Conservation (phyloP, 2,888 invertebrate genomes). For the Drosophila koepferae region DNA sequence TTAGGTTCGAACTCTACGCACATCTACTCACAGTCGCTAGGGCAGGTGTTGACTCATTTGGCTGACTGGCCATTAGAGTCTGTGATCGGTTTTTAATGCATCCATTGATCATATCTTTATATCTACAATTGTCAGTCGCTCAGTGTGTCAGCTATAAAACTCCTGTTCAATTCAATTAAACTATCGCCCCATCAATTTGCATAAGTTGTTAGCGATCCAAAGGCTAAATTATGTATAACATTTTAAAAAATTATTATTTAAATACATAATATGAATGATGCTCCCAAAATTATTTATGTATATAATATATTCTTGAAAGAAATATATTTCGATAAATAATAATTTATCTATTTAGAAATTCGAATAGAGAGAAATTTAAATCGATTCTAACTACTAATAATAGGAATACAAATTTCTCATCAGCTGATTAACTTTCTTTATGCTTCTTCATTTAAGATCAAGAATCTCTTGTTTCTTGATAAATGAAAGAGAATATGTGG, state of each 20-base stretch:
- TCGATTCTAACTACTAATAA: too few species aligned
- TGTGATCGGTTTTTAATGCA: conserved; percentile 49
- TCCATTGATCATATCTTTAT: conserved; percentile 66
- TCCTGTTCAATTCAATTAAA: conserved; percentile 16
- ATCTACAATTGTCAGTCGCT: conserved; percentile 18
- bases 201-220: neutral
- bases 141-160: conserved; percentile 24
- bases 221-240: neutral
- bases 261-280: too few species aligned
- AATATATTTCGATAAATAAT: neutral
- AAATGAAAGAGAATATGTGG: neutral
- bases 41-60: conserved; percentile 77
- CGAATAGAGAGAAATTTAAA: too few species aligned
- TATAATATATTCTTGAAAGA: neutral
- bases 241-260: neutral
- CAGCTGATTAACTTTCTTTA: neutral
- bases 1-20: conserved; percentile 34
- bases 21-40: conserved; percentile 3
- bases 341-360: neutral
- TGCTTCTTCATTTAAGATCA: neutral
- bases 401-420: neutral
- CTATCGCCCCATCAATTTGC: conserved; percentile 21
- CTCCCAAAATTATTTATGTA: too few species aligned
- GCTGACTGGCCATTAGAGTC: conserved; percentile 64
- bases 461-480: neutral